These are phyloP conservation scores for Chloropsis hardwickii DNA, from an alignment of 2,113 vertebrate species.

Conservation along the genomic window DNA sequence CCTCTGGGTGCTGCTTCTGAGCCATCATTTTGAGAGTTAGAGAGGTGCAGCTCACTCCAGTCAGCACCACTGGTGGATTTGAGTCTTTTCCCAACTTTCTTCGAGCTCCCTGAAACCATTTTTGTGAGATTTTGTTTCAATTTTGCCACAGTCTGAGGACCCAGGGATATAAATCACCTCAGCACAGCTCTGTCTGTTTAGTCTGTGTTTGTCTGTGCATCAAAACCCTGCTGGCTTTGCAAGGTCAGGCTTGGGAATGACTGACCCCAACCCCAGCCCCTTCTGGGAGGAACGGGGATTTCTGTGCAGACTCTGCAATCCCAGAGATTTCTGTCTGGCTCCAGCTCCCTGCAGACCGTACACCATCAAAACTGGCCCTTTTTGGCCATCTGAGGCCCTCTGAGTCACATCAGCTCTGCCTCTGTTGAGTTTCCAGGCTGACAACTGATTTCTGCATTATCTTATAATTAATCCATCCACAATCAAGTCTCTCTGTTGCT, in stretches of 20 bases:
- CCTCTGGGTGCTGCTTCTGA: background rate
- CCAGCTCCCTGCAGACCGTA: background rate
- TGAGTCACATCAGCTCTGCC: background rate
- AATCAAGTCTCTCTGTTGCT: background rate
- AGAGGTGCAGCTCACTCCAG: background rate
- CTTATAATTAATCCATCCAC: background rate
- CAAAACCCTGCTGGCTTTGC: rapidly evolving
- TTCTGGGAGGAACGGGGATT: background rate
- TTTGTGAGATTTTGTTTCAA: background rate
- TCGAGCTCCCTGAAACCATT: rapidly evolving
- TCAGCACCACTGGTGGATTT: background rate
- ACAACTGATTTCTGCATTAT: background rate
- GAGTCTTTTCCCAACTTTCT: background rate
- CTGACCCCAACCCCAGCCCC: background rate
- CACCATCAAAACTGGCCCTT: background rate
- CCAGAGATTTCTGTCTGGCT: background rate
- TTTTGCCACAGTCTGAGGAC: background rate
- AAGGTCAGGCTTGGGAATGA: background rate
- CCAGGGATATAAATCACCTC: rapidly evolving
- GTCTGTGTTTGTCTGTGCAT: background rate
- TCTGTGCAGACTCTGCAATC: background rate
- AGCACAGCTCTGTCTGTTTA: background rate
- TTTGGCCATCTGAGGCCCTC: background rate
- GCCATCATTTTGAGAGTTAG: rapidly evolving
- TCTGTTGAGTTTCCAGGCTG: background rate